Percentiles rank a stretch among this genome's conserved stretches.
Evolutionary conservation across 2,113 vertebrate species (phyloP).

Genomic region (Catagonus wagneri): DNA sequence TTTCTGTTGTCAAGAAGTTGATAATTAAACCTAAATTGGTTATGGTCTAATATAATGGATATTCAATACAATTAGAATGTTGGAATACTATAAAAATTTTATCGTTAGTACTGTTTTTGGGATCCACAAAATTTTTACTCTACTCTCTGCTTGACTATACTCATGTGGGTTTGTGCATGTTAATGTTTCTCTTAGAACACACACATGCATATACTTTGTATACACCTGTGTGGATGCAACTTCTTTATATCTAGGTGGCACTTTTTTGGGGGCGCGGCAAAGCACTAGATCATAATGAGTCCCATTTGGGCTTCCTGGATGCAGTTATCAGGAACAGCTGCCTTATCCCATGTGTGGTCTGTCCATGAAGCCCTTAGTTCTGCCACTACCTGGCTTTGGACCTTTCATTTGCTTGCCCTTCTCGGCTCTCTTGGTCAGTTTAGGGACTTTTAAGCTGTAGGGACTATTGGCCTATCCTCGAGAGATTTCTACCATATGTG

Average conservation of each 20-base stretch:
- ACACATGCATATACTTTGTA: background rate
- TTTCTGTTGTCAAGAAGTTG: constrained; percentile 43
- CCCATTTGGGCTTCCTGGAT: constrained; percentile 4
- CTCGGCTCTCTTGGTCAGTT: background rate
- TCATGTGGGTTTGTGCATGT: background rate
- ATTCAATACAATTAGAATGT: constrained; percentile 34
- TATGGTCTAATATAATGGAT: background rate
- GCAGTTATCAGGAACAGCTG: background rate
- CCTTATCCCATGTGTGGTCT: background rate
- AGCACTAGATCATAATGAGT: background rate
- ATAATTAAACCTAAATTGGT: constrained; percentile 16
- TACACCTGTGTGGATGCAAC: no score
- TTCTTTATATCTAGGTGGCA: background rate
- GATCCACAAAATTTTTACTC: background rate
- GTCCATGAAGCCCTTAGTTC: background rate
- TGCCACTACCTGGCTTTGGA: background rate
- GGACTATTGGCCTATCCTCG: background rate
- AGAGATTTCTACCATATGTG: constrained; percentile 5
- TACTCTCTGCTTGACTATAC: background rate
- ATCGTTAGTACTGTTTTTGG: background rate
- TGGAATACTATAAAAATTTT: background rate
- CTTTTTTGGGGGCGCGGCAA: background rate
- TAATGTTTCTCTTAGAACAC: background rate
- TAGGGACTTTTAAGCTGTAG: background rate
- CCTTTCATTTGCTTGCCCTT: constrained; percentile 8